phyloP scores from a whole-genome alignment of 2,888 invertebrate species.

The Leptinotarsa peninsularis region DNA sequence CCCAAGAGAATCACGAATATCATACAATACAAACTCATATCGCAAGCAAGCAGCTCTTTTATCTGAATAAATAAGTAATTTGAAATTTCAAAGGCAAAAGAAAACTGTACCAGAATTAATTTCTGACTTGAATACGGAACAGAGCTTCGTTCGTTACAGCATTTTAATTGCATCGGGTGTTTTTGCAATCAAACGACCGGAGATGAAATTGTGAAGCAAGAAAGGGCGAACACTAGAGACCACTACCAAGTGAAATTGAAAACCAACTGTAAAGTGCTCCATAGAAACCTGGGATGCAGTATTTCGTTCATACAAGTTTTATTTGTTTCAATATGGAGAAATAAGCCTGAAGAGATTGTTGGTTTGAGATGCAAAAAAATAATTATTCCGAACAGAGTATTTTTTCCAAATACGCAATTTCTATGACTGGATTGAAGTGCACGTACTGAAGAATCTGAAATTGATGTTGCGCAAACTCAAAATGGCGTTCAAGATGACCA shows the following conservation, averaged over 20 bases:
- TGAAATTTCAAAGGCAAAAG: conserved; percentile 10
- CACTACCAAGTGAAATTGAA: conserved; percentile 6
- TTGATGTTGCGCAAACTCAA: too few relatives aligned
- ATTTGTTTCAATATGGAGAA: neutral
- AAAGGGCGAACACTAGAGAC: conserved; percentile 2
- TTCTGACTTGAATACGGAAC: neutral
- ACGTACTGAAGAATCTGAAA: too few relatives aligned
- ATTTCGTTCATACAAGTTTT: too few relatives aligned
- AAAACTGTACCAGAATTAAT: conserved; percentile 16
- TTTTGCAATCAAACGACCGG: conserved; percentile 15
- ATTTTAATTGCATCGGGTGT: conserved; percentile 17
- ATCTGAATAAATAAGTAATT: conserved; percentile 11
- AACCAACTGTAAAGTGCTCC: neutral
- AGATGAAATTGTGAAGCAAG: conserved; percentile 14
- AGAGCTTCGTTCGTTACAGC: neutral
- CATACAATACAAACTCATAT: neutral
- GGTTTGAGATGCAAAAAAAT: too few relatives aligned
- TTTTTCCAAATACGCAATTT: too few relatives aligned
- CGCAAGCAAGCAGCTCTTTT: neutral
- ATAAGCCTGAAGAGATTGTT: neutral
- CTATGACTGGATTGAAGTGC: too few relatives aligned
- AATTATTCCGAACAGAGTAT: too few relatives aligned
- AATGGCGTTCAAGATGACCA: too few relatives aligned
- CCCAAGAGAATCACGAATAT: neutral
- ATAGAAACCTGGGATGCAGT: neutral